phyloP scores from a whole-genome alignment of 2,888 invertebrate species.

The Hypercompe scribonia region DNA sequence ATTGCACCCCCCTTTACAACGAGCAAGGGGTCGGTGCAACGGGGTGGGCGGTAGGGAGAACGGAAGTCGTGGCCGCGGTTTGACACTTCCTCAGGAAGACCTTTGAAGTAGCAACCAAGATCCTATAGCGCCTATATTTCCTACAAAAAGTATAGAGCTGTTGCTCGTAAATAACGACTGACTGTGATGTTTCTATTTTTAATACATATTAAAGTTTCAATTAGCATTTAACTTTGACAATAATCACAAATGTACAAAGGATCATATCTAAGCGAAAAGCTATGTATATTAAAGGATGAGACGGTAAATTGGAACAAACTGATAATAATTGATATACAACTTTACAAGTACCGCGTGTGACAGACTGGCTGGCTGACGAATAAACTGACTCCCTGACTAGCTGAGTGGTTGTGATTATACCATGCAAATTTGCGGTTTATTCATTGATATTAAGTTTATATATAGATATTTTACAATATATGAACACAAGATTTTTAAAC shows the following conservation, averaged over 20 bases:
- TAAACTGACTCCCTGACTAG: neutral
- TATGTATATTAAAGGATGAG: neutral
- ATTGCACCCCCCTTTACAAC: constrained; percentile 62
- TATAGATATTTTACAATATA: neutral
- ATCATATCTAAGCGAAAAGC: neutral
- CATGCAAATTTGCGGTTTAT: neutral
- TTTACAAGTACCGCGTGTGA: neutral
- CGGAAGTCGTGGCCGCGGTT: constrained; percentile 83
- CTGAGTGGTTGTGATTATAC: neutral
- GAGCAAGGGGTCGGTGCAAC: constrained; percentile 57
- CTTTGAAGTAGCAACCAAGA: constrained; percentile 78
- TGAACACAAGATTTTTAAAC: neutral
- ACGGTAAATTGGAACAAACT: neutral
- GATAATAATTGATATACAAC: too few species aligned
- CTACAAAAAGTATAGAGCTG: constrained; percentile 23
- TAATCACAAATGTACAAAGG: too few species aligned
- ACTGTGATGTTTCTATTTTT: neutral
- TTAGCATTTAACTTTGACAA: too few species aligned
- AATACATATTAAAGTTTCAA: neutral
- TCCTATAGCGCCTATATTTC: constrained; percentile 45
- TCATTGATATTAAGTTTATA: neutral
- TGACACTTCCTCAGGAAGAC: constrained; percentile 86
- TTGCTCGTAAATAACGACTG: neutral
- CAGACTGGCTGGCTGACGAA: neutral
- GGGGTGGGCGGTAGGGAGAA: constrained; percentile 55